Evolutionary conservation across 2,113 vertebrate genomes (phyloP).

Genomic region (Rhinopomastus cyanomelas): DNA sequence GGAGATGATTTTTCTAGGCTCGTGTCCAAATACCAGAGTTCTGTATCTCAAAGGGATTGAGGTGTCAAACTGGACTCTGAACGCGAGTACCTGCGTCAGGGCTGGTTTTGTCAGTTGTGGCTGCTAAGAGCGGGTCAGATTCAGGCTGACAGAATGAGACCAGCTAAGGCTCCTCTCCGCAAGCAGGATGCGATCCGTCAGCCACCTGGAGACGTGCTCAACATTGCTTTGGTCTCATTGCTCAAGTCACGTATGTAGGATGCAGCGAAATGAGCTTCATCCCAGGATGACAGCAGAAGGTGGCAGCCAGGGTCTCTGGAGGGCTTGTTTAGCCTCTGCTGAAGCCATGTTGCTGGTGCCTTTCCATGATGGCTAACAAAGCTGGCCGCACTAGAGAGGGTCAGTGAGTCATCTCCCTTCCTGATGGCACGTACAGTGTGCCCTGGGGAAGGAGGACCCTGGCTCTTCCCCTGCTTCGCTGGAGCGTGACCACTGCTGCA

Average conservation of each 20-base stretch:
- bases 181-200: background rate
- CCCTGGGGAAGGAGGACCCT: no score
- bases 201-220: background rate
- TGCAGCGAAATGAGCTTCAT: background rate
- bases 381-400: accelerated
- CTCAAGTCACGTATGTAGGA: background rate
- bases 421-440: accelerated
- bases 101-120: constrained; percentile 4
- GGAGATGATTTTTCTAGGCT: constrained; percentile 47
- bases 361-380: background rate
- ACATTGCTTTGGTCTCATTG: background rate
- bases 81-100: background rate
- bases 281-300: background rate
- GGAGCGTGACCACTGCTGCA: background rate
- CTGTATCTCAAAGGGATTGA: constrained; percentile 38
- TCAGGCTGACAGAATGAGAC: constrained; percentile 52
- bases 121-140: constrained; percentile 32
- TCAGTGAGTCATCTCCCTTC: accelerated
- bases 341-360: accelerated
- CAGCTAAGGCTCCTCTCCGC: background rate
- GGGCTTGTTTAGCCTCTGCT: background rate
- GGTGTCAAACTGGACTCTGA: constrained; percentile 13
- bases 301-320: background rate
- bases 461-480: accelerated
- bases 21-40: constrained; percentile 33